Evolutionary conservation across 2,113 vertebrate species (phyloP).

Genomic region (Corydoras maculifer): DNA sequence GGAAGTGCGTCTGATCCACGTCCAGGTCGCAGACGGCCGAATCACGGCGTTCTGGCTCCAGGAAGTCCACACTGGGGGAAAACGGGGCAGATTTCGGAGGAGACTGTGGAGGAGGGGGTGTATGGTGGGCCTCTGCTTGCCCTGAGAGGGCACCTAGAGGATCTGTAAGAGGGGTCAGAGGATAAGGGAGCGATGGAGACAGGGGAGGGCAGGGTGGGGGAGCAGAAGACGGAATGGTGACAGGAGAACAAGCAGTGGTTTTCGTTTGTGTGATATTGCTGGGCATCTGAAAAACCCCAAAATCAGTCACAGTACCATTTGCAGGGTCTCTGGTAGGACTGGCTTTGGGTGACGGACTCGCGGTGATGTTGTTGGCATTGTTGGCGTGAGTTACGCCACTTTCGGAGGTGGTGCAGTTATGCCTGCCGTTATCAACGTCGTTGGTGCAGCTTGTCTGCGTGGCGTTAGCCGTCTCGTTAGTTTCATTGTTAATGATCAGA

Average conservation of each 20-base stretch:
- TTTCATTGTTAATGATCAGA: slow-evolving; percentile 17
- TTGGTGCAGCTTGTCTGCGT: slow-evolving; percentile 12
- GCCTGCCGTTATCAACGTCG: slow-evolving; percentile 3
- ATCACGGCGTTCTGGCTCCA: slow-evolving; percentile 50
- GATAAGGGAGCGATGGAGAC: slow-evolving; percentile 31
- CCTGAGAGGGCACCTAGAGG: slow-evolving; percentile 40
- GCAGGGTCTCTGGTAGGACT: slow-evolving; percentile 28
- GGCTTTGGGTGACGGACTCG: neutral
- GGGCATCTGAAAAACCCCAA: slow-evolving; percentile 44
- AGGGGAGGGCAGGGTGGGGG: slow-evolving; percentile 40
- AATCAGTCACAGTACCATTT: slow-evolving; percentile 38
- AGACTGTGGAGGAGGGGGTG: slow-evolving; percentile 27
- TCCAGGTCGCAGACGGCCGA: slow-evolving; percentile 55
- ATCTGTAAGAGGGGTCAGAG: slow-evolving; percentile 46
- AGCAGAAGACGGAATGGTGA: slow-evolving; percentile 37
- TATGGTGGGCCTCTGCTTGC: neutral
- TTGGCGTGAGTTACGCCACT: neutral
- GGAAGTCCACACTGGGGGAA: slow-evolving; percentile 57
- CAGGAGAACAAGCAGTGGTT: slow-evolving; percentile 32
- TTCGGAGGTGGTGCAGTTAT: neutral
- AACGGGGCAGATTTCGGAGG: slow-evolving; percentile 51
- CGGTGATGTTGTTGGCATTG: slow-evolving; percentile 11
- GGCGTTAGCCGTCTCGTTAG: neutral
- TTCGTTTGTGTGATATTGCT: slow-evolving; percentile 30
- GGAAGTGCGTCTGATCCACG: slow-evolving; percentile 66